Conservation (phyloP, 2,113 vertebrate species). For the Centrocercus urophasianus region DNA sequence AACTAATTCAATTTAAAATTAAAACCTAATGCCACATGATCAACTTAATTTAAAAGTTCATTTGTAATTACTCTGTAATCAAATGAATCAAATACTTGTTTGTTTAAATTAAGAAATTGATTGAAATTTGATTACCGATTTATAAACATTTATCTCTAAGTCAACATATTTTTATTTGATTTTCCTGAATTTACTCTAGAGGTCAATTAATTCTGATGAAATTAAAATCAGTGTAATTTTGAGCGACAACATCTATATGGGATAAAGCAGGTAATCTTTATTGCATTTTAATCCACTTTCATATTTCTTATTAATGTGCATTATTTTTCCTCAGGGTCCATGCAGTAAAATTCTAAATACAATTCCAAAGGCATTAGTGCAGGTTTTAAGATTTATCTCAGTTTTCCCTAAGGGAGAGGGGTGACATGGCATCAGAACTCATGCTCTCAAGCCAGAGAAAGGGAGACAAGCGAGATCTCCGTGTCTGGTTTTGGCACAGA, state of each 20-base stretch:
- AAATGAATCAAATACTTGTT: background rate
- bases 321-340: background rate
- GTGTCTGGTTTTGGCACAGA: slow-evolving; percentile 25
- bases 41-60: background rate
- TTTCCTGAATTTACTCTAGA: background rate
- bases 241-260: background rate
- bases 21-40: background rate
- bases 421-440: background rate
- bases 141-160: background rate
- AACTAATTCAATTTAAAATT: background rate
- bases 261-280: background rate
- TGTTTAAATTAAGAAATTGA: slow-evolving; percentile 42
- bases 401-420: background rate
- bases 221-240: slow-evolving; percentile 14
- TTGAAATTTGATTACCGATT: slow-evolving; percentile 17
- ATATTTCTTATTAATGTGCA: background rate
- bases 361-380: background rate
- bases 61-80: slow-evolving; percentile 17
- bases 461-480: background rate
- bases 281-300: slow-evolving; percentile 10
- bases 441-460: background rate
- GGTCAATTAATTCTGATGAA: slow-evolving; percentile 24
- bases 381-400: background rate
- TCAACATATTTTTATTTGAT: slow-evolving; percentile 14
- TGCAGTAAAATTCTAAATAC: background rate